A percentile compares a stretch with the other conserved stretches of the same genome.
Evolutionary conservation across 2,888 invertebrate species (phyloP).

Genomic region (Cetonia aurata): DNA sequence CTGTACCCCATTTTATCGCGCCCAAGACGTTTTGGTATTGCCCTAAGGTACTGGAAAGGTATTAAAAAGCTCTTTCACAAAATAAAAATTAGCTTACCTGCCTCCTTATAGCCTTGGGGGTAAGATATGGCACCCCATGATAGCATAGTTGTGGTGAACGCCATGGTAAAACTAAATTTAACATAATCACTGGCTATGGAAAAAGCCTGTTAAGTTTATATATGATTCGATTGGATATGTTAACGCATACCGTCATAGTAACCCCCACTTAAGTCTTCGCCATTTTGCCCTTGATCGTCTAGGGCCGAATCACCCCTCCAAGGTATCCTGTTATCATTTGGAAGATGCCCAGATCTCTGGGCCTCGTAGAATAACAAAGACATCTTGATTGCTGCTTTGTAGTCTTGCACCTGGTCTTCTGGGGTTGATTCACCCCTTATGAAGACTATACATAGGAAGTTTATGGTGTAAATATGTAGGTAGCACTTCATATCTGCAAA

Average conservation of each 20-base stretch:
- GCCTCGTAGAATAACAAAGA: conserved; percentile 72
- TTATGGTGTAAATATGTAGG: conserved; percentile 11
- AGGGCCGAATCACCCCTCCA: conserved; percentile 71
- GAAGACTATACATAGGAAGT: conserved; percentile 25
- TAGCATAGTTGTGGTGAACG: conserved; percentile 69
- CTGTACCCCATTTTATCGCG: conserved; percentile 71
- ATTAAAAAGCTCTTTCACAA: conserved; percentile 1
- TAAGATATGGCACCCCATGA: conserved; percentile 70
- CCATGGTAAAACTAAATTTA: conserved; percentile 72
- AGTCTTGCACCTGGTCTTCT: conserved; percentile 50
- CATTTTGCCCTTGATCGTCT: conserved; percentile 66
- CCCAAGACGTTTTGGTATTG: conserved; percentile 66
- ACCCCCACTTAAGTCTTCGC: conserved; percentile 71
- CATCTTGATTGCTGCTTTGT: conserved; percentile 66
- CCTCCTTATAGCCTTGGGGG: conserved; percentile 66
- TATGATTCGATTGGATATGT: neutral
- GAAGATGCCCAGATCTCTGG: conserved; percentile 70
- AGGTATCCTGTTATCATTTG: conserved; percentile 66
- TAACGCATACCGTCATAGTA: conserved; percentile 70
- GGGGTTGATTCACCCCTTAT: neutral
- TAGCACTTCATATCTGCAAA: conserved; percentile 14
- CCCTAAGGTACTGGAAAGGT: conserved; percentile 54
- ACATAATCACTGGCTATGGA: conserved; percentile 70
- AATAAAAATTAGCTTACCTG: conserved; percentile 57
- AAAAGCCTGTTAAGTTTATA: conserved; percentile 5